phyloP scores from a whole-genome alignment of 2,797 vertebrate genomes.

The Hypotaenidia philippensis region DNA sequence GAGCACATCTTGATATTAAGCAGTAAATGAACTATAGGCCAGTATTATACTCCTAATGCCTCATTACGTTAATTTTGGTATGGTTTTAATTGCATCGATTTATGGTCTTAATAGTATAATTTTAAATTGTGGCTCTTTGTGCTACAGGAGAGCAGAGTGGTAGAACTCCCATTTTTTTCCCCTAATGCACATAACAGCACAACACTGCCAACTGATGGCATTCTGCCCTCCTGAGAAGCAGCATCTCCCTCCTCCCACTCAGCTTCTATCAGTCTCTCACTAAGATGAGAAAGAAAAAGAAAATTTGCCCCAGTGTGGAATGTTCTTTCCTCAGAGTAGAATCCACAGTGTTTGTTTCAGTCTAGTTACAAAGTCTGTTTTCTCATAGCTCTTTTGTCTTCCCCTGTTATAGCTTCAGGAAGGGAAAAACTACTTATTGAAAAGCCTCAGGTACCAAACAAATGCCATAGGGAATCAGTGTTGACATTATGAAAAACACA shows the following conservation, averaged over 20 bases:
- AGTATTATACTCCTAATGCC: not conserved
- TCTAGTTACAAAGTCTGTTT: not conserved
- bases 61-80: not conserved
- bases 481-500: not conserved
- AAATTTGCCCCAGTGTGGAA: not conserved
- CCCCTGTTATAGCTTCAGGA: not conserved
- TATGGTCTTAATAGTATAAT: not conserved
- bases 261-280: not conserved
- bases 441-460: not conserved
- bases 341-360: not conserved
- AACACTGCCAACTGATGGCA: not conserved
- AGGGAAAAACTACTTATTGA: not conserved
- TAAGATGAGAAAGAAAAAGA: not conserved
- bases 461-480: not conserved
- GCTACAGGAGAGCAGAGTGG: not conserved
- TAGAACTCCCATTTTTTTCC: not conserved
- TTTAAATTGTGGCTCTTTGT: not conserved
- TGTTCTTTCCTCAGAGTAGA: not conserved
- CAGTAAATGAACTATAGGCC: not conserved
- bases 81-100: not conserved
- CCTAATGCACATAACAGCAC: not conserved
- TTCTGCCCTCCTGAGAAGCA: not conserved
- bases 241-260: not conserved
- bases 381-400: not conserved
- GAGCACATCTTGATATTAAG: not conserved